Evolutionary conservation across 2,888 invertebrate genomes (phyloP).

Genomic region (Macroteleia sp.): DNA sequence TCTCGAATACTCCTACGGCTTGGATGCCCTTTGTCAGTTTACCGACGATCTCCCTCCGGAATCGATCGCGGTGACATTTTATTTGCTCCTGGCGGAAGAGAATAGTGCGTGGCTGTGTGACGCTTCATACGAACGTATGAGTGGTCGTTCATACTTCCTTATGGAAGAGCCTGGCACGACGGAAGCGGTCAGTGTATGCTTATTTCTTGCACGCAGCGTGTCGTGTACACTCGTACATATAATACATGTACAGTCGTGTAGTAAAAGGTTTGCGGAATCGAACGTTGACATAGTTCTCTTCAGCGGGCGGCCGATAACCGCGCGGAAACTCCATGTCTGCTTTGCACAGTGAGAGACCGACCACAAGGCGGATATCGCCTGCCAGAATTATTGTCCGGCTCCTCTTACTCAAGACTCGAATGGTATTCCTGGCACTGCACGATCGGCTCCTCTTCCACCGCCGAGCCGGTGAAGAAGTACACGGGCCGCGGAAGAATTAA

Average conservation of each 20-base stretch:
- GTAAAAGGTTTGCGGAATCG: constrained; percentile 68
- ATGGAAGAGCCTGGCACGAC: constrained; percentile 43
- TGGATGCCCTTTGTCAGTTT: constrained; percentile 56
- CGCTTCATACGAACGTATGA: constrained; percentile 59
- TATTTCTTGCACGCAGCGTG: constrained; percentile 58
- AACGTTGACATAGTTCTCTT: constrained; percentile 67
- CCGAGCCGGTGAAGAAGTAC: constrained; percentile 42
- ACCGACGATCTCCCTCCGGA: constrained; percentile 53
- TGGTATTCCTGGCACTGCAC: constrained; percentile 57
- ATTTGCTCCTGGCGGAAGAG: constrained; percentile 63
- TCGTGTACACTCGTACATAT: constrained; percentile 45
- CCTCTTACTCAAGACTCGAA: constrained; percentile 56
- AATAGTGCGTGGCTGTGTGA: constrained; percentile 33
- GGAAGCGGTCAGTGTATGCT: constrained; percentile 49
- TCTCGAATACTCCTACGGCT: constrained; percentile 62
- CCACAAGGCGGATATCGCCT: constrained; percentile 61
- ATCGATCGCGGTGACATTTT: constrained; percentile 68
- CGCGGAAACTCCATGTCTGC: constrained; percentile 63
- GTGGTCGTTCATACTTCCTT: constrained; percentile 42
- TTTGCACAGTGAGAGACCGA: constrained; percentile 39
- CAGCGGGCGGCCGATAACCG: constrained; percentile 59
- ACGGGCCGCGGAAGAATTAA: constrained; percentile 62
- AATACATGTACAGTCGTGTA: constrained; percentile 39
- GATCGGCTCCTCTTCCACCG: constrained; percentile 52
- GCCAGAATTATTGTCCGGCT: constrained; percentile 66